These are phyloP conservation scores for Sitobion miscanthi DNA, from an alignment of 1,140 invertebrate genomes.

Conservation along the genomic window DNA sequence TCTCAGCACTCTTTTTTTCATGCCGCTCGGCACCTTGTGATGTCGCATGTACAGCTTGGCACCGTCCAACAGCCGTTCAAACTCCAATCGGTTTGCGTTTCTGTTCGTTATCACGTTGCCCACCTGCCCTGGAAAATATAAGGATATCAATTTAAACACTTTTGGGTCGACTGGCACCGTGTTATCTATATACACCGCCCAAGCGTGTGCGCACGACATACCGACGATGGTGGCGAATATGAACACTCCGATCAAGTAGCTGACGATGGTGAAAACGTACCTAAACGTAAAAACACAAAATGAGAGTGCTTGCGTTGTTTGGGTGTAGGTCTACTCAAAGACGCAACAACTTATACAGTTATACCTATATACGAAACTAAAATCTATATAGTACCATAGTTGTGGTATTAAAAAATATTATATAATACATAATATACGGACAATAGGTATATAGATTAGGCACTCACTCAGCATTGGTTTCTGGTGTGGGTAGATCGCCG, in stretches of 20 bases:
- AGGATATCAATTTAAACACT: constrained; percentile 36
- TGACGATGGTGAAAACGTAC: constrained; percentile 95
- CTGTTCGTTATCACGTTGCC: constrained; percentile 97
- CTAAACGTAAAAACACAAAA: constrained; percentile 66
- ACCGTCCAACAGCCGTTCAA: constrained; percentile 91
- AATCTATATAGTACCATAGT: not conserved
- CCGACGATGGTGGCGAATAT: constrained; percentile 98
- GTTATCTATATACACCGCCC: not conserved
- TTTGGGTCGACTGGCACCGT: not conserved
- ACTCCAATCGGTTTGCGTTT: constrained; percentile 95
- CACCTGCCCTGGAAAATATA: constrained; percentile 77
- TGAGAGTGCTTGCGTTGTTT: not conserved
- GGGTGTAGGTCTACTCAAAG: not conserved
- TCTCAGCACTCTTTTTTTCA: constrained; percentile 90
- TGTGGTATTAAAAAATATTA: not conserved
- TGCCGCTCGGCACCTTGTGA: constrained; percentile 93
- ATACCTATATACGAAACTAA: not conserved
- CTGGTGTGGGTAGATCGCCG: constrained; percentile 91
- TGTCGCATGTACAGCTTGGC: constrained; percentile 97
- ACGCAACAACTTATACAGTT: not conserved
- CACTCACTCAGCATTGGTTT: constrained; percentile 95
- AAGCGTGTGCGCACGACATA: constrained; percentile 63
- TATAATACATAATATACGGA: not conserved
- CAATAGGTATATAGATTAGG: no score
- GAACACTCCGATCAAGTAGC: constrained; percentile 96